A percentile compares a stretch with the other conserved stretches of the same genome.
phyloP scores from a whole-genome alignment of 2,888 invertebrate genomes.

The Acleris laterana region DNA sequence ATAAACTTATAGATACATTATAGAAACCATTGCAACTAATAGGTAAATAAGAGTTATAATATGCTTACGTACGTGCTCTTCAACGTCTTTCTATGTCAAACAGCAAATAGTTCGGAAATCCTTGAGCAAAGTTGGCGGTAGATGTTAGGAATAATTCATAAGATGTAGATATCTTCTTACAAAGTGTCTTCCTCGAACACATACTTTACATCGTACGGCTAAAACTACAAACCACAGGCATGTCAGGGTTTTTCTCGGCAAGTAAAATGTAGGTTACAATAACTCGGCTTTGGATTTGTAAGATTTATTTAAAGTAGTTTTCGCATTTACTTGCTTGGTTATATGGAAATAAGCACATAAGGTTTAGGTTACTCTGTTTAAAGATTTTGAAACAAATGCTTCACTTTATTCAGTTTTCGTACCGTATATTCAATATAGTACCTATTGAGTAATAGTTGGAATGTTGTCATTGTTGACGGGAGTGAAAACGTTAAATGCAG shows the following conservation, averaged over 20 bases:
- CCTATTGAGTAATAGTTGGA: too few species aligned
- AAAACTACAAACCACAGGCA: conserved; percentile 26
- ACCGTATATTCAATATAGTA: accelerated
- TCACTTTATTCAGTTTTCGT: too few species aligned
- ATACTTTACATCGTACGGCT: conserved; percentile 25
- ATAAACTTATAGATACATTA: too few species aligned
- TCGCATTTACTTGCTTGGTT: too few species aligned
- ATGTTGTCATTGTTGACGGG: too few species aligned
- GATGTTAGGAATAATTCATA: conserved; percentile 41
- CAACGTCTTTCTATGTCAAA: conserved; percentile 16
- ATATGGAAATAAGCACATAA: too few species aligned
- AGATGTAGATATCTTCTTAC: conserved; percentile 36
- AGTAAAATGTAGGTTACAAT: conserved; percentile 17
- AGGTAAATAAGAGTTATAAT: background rate
- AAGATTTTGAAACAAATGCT: too few species aligned
- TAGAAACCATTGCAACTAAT: too few species aligned
- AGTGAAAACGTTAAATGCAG: too few species aligned
- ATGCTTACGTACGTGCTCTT: background rate
- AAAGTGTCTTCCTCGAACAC: conserved; percentile 31
- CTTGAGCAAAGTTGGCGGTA: conserved; percentile 24
- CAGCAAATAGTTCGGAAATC: conserved; percentile 23
- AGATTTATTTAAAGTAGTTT: background rate
- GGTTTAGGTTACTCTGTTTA: too few species aligned
- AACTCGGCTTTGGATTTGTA: background rate
- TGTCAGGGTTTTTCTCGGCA: conserved; percentile 12